phyloP scores from a whole-genome alignment of 2,113 vertebrate genomes.

The Lophochroa leadbeateri region DNA sequence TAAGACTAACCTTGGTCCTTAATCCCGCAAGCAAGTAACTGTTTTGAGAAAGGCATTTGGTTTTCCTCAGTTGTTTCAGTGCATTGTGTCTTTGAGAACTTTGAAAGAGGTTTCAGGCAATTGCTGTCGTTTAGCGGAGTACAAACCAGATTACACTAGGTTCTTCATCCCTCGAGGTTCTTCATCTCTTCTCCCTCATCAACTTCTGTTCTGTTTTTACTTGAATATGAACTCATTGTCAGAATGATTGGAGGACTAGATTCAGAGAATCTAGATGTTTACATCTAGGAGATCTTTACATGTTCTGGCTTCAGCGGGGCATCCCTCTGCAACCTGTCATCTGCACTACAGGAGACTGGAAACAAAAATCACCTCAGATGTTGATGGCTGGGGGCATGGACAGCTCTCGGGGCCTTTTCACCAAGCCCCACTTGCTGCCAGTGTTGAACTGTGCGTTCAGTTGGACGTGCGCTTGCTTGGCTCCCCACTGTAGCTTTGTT shows the following conservation, averaged over 20 bases:
- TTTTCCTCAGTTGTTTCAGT: neutral
- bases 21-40: neutral
- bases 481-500: neutral
- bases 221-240: conserved; percentile 34
- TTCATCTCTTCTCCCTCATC: neutral
- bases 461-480: neutral
- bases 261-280: neutral
- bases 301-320: neutral
- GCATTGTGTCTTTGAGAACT: neutral
- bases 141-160: neutral
- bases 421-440: neutral
- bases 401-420: neutral
- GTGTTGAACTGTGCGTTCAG: neutral
- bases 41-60: neutral
- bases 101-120: neutral
- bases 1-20: neutral
- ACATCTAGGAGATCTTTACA: neutral
- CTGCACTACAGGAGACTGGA: neutral
- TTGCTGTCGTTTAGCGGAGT: neutral
- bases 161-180: neutral
- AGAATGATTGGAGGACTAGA: neutral
- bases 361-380: neutral
- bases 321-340: neutral
- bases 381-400: neutral
- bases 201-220: conserved; percentile 23